phyloP scores from a whole-genome alignment of 2,113 vertebrate species.

The Amblyornis subalaris region DNA sequence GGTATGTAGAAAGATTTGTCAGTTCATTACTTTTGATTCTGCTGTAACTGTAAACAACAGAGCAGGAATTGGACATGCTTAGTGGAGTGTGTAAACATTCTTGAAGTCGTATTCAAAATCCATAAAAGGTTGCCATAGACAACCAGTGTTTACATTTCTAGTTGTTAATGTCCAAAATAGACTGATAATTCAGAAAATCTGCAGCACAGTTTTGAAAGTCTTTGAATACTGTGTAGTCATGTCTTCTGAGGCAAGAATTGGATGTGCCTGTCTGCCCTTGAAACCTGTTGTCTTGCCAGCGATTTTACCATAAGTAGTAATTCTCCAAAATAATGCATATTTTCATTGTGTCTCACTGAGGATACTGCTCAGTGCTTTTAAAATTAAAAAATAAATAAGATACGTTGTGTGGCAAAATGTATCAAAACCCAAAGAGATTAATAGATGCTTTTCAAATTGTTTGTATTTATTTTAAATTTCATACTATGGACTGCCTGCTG shows the following conservation, averaged over 20 bases:
- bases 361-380: background rate
- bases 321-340: background rate
- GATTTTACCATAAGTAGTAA: background rate
- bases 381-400: background rate
- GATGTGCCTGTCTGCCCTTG: background rate
- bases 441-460: background rate
- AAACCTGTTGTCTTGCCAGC: background rate
- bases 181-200: background rate
- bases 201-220: background rate
- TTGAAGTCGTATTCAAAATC: background rate
- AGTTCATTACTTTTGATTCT: background rate
- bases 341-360: background rate
- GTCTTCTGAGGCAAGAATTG: background rate
- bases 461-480: background rate
- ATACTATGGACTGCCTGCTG: background rate
- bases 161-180: background rate
- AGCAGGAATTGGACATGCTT: background rate
- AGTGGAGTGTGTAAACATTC: background rate
- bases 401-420: background rate
- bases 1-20: slow-evolving; percentile 63
- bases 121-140: background rate
- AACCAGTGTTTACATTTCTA: background rate
- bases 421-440: background rate
- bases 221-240: background rate
- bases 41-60: background rate